A percentile compares a stretch with the other conserved stretches of the same genome.
Conservation (phyloP, 2,113 vertebrate genomes). For the Lepisosteus osseus region DNA sequence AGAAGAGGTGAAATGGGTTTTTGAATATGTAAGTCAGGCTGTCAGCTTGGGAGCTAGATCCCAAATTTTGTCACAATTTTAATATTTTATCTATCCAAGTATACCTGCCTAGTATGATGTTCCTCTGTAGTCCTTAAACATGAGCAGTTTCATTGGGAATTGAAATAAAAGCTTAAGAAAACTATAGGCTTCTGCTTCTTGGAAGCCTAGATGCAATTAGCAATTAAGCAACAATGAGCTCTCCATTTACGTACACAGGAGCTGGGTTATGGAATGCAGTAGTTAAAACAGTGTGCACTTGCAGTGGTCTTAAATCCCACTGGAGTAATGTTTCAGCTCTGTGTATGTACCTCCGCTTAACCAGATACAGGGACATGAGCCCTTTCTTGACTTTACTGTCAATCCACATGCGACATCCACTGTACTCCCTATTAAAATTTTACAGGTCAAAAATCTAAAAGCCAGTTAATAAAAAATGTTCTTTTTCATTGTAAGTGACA, state of each 20-base stretch:
- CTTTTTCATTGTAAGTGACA: conserved; percentile 92
- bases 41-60: too few relatives aligned
- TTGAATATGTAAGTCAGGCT: too few relatives aligned
- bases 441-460: conserved; percentile 99
- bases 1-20: too few relatives aligned
- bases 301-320: conserved; percentile 59
- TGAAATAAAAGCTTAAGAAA: too few relatives aligned
- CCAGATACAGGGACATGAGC: conserved; percentile 83
- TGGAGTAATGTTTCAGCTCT: conserved; percentile 62
- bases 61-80: too few relatives aligned
- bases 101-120: too few relatives aligned
- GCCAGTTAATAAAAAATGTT: conserved; percentile 91
- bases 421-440: conserved; percentile 96
- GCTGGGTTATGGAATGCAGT: conserved; percentile 21
- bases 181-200: neutral
- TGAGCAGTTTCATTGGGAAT: too few relatives aligned
- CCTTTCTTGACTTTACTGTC: conserved; percentile 85
- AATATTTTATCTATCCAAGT: too few relatives aligned
- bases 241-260: conserved; percentile 27
- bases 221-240: conserved; percentile 26
- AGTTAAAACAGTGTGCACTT: conserved; percentile 49
- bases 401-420: conserved; percentile 84
- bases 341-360: conserved; percentile 82
- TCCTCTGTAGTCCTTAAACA: too few relatives aligned
- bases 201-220: conserved; percentile 12